Evolutionary conservation across 2,113 vertebrate genomes (phyloP).

Genomic region (Paramormyrops kingsleyae): DNA sequence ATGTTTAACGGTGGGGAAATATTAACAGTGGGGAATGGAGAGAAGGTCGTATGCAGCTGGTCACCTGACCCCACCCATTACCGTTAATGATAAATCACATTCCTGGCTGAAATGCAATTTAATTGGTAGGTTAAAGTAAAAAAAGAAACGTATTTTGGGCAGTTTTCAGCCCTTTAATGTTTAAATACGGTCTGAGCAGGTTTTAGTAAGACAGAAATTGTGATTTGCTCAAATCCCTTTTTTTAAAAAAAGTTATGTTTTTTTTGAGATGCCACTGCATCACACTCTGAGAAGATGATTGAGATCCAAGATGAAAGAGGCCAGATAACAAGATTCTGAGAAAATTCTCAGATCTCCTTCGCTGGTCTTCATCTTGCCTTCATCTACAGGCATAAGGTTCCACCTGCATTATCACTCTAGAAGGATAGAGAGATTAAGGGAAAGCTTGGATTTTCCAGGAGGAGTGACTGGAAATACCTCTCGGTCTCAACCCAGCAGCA

Average conservation of each 20-base stretch:
- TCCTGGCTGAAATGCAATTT: background rate
- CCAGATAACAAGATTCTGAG: background rate
- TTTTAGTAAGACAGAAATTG: background rate
- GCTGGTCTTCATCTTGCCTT: background rate
- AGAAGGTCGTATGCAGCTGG: background rate
- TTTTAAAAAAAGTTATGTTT: background rate
- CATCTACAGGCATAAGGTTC: constrained; percentile 14
- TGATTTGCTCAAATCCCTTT: background rate
- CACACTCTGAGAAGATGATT: background rate
- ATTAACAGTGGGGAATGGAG: background rate
- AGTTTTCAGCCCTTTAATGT: background rate
- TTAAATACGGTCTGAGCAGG: background rate
- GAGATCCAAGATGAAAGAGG: background rate
- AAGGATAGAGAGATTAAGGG: constrained; percentile 56
- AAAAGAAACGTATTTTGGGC: background rate
- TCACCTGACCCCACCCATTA: background rate
- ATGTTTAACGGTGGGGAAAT: background rate
- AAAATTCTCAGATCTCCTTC: background rate
- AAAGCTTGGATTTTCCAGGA: constrained; percentile 14
- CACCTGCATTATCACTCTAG: constrained; percentile 9
- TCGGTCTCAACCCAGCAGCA: background rate
- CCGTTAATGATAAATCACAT: background rate
- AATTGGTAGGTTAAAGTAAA: background rate
- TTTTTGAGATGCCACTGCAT: background rate
- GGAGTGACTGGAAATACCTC: background rate